These are phyloP conservation scores for Microtus richardsoni DNA, from an alignment of 2,113 vertebrate species.

Conservation along the genomic window DNA sequence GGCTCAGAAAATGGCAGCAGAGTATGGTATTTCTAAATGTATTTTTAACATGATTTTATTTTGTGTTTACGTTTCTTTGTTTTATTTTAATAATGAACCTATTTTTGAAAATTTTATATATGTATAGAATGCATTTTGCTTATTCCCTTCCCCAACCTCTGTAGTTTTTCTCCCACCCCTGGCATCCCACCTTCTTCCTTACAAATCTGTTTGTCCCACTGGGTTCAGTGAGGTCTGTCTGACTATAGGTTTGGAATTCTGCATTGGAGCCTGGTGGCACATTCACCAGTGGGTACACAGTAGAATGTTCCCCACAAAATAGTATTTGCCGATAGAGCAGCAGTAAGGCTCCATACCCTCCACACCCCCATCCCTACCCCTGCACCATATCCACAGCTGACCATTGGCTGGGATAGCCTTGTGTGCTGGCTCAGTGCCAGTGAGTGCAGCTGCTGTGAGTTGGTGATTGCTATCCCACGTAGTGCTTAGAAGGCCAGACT, in stretches of 20 bases:
- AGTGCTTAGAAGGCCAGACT: not conserved
- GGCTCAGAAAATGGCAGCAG: conserved; percentile 4
- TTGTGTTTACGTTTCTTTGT: not conserved
- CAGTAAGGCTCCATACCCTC: not conserved
- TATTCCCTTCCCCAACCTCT: not conserved
- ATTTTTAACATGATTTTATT: not conserved
- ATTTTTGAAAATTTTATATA: not conserved
- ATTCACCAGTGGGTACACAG: not conserved
- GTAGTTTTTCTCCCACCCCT: not conserved
- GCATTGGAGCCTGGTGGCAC: not conserved
- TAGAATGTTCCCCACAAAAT: not conserved
- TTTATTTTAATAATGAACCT: not conserved
- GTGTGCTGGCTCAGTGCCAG: not conserved
- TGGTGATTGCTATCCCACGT: not conserved
- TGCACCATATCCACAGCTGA: not conserved
- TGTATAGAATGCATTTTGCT: not conserved
- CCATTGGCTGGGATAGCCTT: not conserved
- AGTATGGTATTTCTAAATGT: not conserved
- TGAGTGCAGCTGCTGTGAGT: not conserved
- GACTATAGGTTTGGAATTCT: not conserved
- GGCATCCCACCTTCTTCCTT: not conserved
- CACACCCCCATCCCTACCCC: not conserved
- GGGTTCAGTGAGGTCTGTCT: not conserved
- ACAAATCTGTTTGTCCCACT: not conserved
- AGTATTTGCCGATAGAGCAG: not conserved